Conservation (phyloP, 2,888 invertebrate genomes). For the Myopa tessellatipennis region DNA sequence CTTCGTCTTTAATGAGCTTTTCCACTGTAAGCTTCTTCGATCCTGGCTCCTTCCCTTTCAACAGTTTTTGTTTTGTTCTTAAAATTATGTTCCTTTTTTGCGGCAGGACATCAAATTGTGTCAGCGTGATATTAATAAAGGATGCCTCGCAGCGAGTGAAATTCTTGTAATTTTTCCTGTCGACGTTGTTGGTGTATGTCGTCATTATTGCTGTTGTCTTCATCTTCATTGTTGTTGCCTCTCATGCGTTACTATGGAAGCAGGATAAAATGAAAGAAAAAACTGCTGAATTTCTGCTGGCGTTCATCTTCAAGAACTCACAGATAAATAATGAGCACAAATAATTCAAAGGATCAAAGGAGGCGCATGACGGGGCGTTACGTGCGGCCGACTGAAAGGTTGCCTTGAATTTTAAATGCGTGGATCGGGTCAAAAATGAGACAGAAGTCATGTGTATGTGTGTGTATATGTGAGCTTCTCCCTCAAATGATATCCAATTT, state of each 20-base stretch:
- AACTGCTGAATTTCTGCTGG: not conserved
- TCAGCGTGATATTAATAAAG: slow-evolving; percentile 37
- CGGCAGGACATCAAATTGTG: slow-evolving; percentile 31
- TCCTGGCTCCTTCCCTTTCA: not conserved
- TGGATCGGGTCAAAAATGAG: not conserved
- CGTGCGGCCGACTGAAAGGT: not conserved
- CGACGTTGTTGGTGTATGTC: not conserved
- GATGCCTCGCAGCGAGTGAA: slow-evolving; percentile 32
- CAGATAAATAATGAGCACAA: slow-evolving; percentile 52
- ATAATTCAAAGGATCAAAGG: slow-evolving; percentile 54
- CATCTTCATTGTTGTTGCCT: no score
- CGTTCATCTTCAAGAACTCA: slow-evolving; percentile 4
- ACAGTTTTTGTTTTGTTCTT: not conserved
- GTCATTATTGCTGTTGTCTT: not conserved
- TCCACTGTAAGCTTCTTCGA: no score
- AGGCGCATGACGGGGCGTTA: not conserved
- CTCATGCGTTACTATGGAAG: no score
- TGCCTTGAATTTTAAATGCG: not conserved
- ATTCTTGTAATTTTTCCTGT: slow-evolving; percentile 21
- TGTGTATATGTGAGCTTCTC: no score
- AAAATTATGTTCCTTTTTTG: not conserved
- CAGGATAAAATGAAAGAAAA: not conserved
- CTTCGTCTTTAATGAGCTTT: not conserved
- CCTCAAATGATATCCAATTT: no score
- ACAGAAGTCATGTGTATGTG: no score